phyloP scores from a whole-genome alignment of 2,888 invertebrate species.

The Nineta flava region DNA sequence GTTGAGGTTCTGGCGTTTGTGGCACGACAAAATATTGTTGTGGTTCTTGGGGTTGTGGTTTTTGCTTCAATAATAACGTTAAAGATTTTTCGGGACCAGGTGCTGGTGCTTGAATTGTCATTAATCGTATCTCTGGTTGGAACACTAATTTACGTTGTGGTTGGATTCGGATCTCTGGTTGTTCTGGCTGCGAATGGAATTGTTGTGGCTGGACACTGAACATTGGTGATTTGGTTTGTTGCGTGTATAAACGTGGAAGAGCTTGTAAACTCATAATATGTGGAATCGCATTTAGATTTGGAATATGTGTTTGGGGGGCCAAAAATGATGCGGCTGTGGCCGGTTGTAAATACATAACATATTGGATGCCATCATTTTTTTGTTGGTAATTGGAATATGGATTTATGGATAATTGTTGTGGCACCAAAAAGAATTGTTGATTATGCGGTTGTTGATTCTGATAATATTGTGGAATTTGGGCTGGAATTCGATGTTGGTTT shows the following conservation, averaged over 20 bases:
- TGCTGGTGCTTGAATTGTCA: background rate
- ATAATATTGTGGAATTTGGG: background rate
- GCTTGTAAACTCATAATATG: background rate
- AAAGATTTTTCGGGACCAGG: background rate
- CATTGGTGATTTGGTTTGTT: background rate
- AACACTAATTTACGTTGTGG: background rate
- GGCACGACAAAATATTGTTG: background rate
- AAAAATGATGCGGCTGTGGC: slow-evolving; percentile 10
- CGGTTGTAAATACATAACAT: background rate
- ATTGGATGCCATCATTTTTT: background rate
- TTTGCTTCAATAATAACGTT: background rate
- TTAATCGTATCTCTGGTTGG: background rate
- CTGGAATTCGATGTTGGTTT: background rate
- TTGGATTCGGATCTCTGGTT: background rate
- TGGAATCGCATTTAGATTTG: background rate
- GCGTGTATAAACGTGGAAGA: background rate
- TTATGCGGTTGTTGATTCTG: background rate
- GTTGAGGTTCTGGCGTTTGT: slow-evolving; percentile 14
- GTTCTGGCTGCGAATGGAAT: background rate
- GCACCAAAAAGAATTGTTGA: background rate
- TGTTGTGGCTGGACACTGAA: background rate
- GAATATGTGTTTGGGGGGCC: slow-evolving; percentile 10
- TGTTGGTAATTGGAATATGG: background rate
- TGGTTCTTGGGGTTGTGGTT: background rate
- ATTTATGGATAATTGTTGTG: background rate